Evolutionary conservation across 2,888 invertebrate species (phyloP), one percentile per base, ranked within the genome.

Genomic region (Nasonovia ribisnigri): DNA sequence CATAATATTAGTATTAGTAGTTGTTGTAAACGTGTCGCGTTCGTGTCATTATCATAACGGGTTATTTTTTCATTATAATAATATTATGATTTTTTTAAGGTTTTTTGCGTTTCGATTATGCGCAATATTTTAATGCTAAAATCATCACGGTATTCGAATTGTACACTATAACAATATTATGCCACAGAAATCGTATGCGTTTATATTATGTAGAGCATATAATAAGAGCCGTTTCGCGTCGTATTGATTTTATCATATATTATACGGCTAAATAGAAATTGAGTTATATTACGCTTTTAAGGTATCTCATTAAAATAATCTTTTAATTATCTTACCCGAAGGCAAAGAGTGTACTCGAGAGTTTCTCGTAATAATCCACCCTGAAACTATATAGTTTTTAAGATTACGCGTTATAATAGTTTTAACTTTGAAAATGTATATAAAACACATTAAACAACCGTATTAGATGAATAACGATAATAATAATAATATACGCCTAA

Each of bases 281-380:
- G 26, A 90, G 36, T 77, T 36, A 36, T 67, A 88, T 29, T 84
- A 60, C 43, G 43, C 29, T 60, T 89, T 89, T 89, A 57, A 29
- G 10, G 24, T 48, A 20, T 36, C 67, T 90, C 90, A 36, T 77
- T 90, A 90, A 77, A 90, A 90, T 90, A 90, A 90, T 90, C 36
- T 84, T 77, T 90, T 90, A 90, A 90, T 90, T 90, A 48, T 48
- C 77, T 90, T 77, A 90, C 77, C 48, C 48, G 20, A 36, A 20
- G n/a, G 20, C 46, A 29, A 43, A 43, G 5, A 86, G 86, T 29
- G 43, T 16, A 86, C 46, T 86, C 43, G 86, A 86, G 86, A 86
- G 54, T 46, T 29, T 46, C 43, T 89, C 89, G 20, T 60, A 60
- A 77, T 90, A 29, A 90, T 60, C 60, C 60, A 29, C 60, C 26